Base-by-base conservation (phyloP, 2,113 vertebrate genomes). In the Chionodraco myersi region DNA sequence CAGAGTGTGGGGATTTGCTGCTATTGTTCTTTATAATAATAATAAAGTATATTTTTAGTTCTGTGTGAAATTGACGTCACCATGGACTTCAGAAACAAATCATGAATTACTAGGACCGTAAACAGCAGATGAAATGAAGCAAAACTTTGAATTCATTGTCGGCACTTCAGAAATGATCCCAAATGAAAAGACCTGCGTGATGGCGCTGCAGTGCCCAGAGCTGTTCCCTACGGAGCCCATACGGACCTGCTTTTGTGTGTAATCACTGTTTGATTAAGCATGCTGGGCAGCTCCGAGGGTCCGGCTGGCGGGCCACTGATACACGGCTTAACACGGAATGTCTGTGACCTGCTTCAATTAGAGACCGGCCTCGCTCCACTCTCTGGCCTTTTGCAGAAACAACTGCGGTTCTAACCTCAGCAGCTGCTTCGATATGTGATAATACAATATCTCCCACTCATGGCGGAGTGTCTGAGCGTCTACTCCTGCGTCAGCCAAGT, bases 251-350 rank as follows among this genome's bases (percentile, higher is more conserved):
- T 95, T 94, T 94, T 92, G 30, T 95, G 93, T 87, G 76, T 94
- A 94, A 65, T 95, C 96, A 90, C 89, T 96, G 78, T 95, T 95
- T 92, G 86, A 94, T 96, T 93, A 95, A 93, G 89, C 90, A 94
- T 92, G 89, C 83, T 74, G 83, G 86, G 88, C 85, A 94, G 86
- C 92, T 94, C 93, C 91, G 92, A 92, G 89, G 87, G 85, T 84
- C 88, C 26, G 41, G 75, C 75, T 92, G 76, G 69, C 79, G 84
- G 85, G 84, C 75, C 94, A 93, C 90, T 62, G 88, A 93, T 95
- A 86, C 80, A 91, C 68, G 91, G 83, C 86, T 92, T 94, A 90
- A 93, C 93, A 81, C 79, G 82, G 72, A 95, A 94, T 93, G 80
- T 95, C 89, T 95, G 77, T 54, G 82, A 94, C 82, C 71, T 75